phyloP scores from a whole-genome alignment of 2,888 invertebrate species.

The Tetanocera ferruginea region DNA sequence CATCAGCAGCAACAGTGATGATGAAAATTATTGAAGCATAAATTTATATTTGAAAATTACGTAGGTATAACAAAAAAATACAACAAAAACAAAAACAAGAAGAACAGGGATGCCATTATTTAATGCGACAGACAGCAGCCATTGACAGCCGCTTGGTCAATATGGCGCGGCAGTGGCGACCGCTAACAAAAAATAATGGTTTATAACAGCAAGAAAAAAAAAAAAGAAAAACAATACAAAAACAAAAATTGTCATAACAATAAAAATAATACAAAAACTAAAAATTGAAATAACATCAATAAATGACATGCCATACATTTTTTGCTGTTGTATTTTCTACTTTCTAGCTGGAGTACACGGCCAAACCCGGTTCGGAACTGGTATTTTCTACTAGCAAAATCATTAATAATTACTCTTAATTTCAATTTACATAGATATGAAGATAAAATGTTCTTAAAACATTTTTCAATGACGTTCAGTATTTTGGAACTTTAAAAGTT shows the following conservation, averaged over 20 bases:
- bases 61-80: not conserved
- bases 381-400: no score
- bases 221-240: not conserved
- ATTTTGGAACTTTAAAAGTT: no score
- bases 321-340: no score
- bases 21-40: constrained; percentile 31
- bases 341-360: no score
- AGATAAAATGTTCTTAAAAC: no score
- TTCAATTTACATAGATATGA: no score
- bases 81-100: not conserved
- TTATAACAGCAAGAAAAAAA: not conserved
- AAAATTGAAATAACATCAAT: no score
- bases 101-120: not conserved
- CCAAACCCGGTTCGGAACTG: no score
- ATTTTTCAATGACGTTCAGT: no score
- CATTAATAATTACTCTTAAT: no score
- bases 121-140: not conserved
- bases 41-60: constrained; percentile 26
- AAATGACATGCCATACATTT: no score
- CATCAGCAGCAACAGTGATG: not conserved
- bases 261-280: not conserved
- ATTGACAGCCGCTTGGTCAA: not conserved
- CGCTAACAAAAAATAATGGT: not conserved
- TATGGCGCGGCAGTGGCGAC: not conserved
- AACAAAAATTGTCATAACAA: constrained; percentile 2